Base-by-base conservation (phyloP, 2,113 vertebrate genomes). In the Melanerpes aurifrons region DNA sequence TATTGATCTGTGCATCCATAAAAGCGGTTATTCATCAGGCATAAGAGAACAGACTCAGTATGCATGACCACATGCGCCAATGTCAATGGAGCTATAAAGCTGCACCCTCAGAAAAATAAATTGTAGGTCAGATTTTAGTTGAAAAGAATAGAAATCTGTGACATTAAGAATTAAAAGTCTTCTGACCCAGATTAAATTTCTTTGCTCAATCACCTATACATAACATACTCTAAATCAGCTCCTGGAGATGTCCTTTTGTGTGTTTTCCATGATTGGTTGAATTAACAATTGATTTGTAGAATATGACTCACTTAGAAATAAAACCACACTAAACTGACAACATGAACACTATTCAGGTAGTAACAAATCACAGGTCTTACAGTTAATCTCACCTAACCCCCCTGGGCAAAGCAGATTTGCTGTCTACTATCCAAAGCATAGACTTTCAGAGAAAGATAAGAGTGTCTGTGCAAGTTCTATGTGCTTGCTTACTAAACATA, bases 261-360 rank as follows among this genome's bases (percentile, higher is more conserved):
- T 93, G 86, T 93, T 95, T 95, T 93, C 94, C 91, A 89, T 87
- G 92, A 95, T 93, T 97, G 96, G 96, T 95, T 97, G 94, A 96
- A 96, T 96, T 96, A 97, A 78, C 80, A 87, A 94, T 94, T 95
- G 92, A 97, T 95, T 96, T 95, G 89, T 91, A 53, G 79, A 97
- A 94, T 86, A 94, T 93, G 94, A 96, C 61, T 95, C 87, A 92
- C 91, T 96, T 89, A 94, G 81, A 93, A 95, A 95, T 84, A 88
- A 91, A 97, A 91, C 92, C 83, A 92, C 82, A 94, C 87, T 78
- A 32, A 90, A 84, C 77, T 87, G 77, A 86, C 78, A 94, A 90
- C 48, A 17, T 13, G 73, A 53, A 76, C 85, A 85, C 81, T 79
- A 75, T 84, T 89, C 88, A 90, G 96, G 90, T 89, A 79, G 67